Evolutionary conservation across 1,140 invertebrate genomes (phyloP).

Genomic region (Nylanderia fulva): DNA sequence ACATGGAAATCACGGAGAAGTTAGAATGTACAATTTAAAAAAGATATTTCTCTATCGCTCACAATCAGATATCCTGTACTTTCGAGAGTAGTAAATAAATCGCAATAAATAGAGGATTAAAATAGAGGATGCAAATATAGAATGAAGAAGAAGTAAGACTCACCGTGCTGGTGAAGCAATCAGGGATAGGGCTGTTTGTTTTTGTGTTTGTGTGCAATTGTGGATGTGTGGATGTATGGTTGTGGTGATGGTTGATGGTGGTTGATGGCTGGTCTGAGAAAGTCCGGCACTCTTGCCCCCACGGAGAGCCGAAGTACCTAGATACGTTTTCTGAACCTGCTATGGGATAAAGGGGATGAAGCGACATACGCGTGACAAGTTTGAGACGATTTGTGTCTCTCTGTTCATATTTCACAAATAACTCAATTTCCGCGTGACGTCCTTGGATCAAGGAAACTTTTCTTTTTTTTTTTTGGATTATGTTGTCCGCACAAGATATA

Average conservation of each 20-base stretch:
- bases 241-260: conserved; percentile 75
- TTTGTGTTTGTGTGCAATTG: conserved; percentile 72
- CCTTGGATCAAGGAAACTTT: neutral
- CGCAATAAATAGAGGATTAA: conserved; percentile 47
- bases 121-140: conserved; percentile 71
- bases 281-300: conserved; percentile 74
- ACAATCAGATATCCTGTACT: conserved; percentile 45
- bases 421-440: conserved; percentile 30
- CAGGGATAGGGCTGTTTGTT: conserved; percentile 77
- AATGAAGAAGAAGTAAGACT: conserved; percentile 82
- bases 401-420: neutral
- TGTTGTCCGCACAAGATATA: neutral
- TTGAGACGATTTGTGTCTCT: conserved; percentile 26
- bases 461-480: neutral
- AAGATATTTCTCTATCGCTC: neutral
- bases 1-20: neutral
- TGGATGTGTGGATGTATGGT: conserved; percentile 75
- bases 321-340: conserved; percentile 78
- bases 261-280: conserved; percentile 75
- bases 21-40: conserved; percentile 9
- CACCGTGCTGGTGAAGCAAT: conserved; percentile 83
- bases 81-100: conserved; percentile 30
- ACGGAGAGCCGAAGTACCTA: conserved; percentile 71
- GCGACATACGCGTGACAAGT: conserved; percentile 66
- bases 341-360: conserved; percentile 76